Evolutionary conservation across 2,113 vertebrate genomes (phyloP).

Genomic region (Hippocampus barbouri): DNA sequence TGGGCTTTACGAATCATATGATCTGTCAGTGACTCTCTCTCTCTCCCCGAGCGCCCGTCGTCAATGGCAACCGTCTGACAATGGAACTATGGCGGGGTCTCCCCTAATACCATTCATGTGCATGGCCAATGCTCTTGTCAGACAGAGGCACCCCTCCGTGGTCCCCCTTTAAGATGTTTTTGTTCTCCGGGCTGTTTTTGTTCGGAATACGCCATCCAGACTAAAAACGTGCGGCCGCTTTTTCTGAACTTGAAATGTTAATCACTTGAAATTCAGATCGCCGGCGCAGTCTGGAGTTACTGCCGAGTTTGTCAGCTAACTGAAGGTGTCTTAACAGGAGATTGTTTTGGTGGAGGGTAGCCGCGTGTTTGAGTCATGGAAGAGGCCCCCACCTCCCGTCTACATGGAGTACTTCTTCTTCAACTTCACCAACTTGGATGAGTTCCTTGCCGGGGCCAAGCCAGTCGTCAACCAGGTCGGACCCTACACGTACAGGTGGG

Average conservation of each 20-base stretch:
- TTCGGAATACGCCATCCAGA: not conserved
- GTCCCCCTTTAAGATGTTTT: conserved; percentile 46
- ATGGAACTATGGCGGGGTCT: conserved; percentile 49
- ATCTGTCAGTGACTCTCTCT: conserved; percentile 15
- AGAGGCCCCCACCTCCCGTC: conserved; percentile 83
- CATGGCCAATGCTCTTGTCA: conserved; percentile 34
- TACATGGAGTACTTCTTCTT: conserved; percentile 93
- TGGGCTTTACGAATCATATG: conserved; percentile 57
- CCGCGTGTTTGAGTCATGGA: conserved; percentile 84
- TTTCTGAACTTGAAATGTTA: not conserved
- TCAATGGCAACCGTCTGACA: conserved; percentile 55
- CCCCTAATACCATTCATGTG: conserved; percentile 61
- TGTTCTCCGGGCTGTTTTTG: conserved; percentile 49
- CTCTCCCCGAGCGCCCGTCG: conserved; percentile 40
- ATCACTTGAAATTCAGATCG: not conserved
- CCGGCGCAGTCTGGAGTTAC: too few species aligned
- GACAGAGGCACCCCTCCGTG: conserved; percentile 17
- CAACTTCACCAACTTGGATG: conserved; percentile 84
- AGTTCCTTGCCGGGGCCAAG: conserved; percentile 75
- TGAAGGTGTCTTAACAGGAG: conserved; percentile 68
- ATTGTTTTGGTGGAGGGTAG: conserved; percentile 85
- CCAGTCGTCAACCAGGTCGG: conserved; percentile 80
- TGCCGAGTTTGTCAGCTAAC: too few species aligned
- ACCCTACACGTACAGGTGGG: conserved; percentile 91
- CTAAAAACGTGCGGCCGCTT: not conserved